Evolutionary conservation across 2,888 invertebrate species (phyloP).

Genomic region (Eupithecia subfuscata): DNA sequence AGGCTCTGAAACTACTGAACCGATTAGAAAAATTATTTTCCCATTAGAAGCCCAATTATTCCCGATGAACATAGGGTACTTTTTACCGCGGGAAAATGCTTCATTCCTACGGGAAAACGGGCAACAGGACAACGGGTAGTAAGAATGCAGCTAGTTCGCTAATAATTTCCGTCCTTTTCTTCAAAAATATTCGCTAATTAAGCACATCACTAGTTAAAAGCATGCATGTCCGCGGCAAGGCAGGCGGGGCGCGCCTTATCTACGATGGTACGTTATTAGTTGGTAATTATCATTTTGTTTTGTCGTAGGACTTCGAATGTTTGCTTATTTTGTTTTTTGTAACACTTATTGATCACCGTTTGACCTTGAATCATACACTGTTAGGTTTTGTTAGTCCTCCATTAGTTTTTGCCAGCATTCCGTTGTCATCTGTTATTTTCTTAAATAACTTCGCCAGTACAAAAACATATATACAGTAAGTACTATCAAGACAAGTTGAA

Average conservation of each 20-base stretch:
- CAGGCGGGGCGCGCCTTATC: constrained; percentile 77
- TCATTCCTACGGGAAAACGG: too few relatives aligned
- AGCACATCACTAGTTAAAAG: constrained; percentile 29
- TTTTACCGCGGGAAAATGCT: too few relatives aligned
- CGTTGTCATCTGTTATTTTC: background rate
- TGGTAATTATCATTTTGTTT: constrained; percentile 61
- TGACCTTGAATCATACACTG: background rate
- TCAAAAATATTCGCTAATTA: too few relatives aligned
- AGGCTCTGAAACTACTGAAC: too few relatives aligned
- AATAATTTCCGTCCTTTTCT: background rate
- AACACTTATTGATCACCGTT: background rate
- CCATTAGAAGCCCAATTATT: too few relatives aligned
- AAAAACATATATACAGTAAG: background rate
- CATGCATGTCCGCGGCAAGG: constrained; percentile 54
- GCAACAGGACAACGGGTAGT: too few relatives aligned
- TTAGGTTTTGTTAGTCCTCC: background rate
- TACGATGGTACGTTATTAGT: constrained; percentile 64
- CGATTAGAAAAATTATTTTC: too few relatives aligned
- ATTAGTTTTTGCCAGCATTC: background rate
- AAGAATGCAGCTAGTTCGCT: too few relatives aligned
- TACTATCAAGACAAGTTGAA: too few relatives aligned
- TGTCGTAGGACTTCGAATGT: background rate
- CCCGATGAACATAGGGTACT: too few relatives aligned
- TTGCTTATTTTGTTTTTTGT: background rate
- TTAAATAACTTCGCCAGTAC: background rate